Evolutionary conservation across 2,888 invertebrate genomes (phyloP).

Genomic region (Cyclophora punctaria): DNA sequence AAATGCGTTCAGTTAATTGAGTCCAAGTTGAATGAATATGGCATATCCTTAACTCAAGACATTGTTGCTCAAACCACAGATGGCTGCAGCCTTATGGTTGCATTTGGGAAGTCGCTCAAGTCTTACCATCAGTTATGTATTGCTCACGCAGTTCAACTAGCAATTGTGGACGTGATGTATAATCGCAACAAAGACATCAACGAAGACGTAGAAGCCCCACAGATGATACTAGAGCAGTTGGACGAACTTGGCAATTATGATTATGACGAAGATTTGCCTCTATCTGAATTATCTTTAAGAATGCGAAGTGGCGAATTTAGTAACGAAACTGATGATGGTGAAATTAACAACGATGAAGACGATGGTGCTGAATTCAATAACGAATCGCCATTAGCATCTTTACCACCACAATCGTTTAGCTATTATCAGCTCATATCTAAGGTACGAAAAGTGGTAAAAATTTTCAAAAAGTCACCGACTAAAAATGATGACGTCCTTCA

Average conservation of each 20-base stretch:
- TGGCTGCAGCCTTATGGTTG: conserved; percentile 7
- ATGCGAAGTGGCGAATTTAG: conserved; percentile 1
- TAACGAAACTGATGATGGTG: background rate
- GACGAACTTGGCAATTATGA: conserved; percentile 1
- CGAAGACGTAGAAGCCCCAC: background rate
- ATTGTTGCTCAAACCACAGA: conserved; percentile 12
- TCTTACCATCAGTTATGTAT: conserved; percentile 15
- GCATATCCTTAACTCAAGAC: conserved; percentile 8
- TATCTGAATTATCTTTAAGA: conserved; percentile 1
- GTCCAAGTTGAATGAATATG: conserved; percentile 7
- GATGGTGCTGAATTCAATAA: background rate
- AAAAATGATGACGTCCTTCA: too few species aligned
- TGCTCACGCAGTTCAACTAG: conserved; percentile 15
- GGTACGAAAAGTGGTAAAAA: too few species aligned
- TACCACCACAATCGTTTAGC: too few species aligned
- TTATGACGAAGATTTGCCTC: background rate
- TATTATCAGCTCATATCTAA: too few species aligned
- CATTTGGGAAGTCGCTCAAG: conserved; percentile 11
- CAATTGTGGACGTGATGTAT: conserved; percentile 15
- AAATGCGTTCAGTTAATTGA: background rate
- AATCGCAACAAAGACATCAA: conserved; percentile 5
- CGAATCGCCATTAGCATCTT: too few species aligned
- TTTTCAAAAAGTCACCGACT: too few species aligned
- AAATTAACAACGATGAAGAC: conserved; percentile 6
- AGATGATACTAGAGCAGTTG: background rate